These are phyloP conservation scores for Polylopha cassiicola DNA, from an alignment of 2,888 invertebrate genomes.

Conservation along the genomic window DNA sequence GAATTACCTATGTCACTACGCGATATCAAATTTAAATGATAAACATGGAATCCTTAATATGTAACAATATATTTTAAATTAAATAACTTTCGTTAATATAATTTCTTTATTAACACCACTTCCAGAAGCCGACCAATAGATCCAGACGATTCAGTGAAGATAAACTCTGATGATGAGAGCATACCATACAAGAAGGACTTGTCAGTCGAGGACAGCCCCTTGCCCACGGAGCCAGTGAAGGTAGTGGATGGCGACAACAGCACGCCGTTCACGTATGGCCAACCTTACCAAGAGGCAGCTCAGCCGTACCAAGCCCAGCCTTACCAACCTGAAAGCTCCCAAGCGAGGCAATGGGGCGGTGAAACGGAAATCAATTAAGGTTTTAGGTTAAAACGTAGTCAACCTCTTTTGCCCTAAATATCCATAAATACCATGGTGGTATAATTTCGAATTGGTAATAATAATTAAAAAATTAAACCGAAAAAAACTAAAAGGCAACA, in stretches of 20 bases:
- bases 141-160: constrained; percentile 63
- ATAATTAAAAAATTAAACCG: no score
- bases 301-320: constrained; percentile 16
- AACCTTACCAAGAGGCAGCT: constrained; percentile 27
- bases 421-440: no score
- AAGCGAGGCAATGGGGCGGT: constrained; percentile 48
- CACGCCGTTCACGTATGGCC: constrained; percentile 41
- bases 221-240: constrained; percentile 53
- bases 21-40: no score
- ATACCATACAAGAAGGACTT: constrained; percentile 69
- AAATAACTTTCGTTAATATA: not conserved
- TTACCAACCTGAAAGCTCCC: constrained; percentile 15
- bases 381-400: constrained; percentile 3
- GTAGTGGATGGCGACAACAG: constrained; percentile 41
- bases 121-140: constrained; percentile 54
- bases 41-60: no score
- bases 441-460: no score
- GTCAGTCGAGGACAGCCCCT: constrained; percentile 54
- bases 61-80: no score
- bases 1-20: no score
- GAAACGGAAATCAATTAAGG: constrained; percentile 68
- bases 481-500: no score
- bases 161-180: constrained; percentile 68
- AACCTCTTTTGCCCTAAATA: constrained; percentile 6
- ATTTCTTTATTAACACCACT: constrained; percentile 15